These are phyloP conservation scores for Pristis pectinata DNA, from an alignment of 2,797 vertebrate genomes.

Conservation along the genomic window DNA sequence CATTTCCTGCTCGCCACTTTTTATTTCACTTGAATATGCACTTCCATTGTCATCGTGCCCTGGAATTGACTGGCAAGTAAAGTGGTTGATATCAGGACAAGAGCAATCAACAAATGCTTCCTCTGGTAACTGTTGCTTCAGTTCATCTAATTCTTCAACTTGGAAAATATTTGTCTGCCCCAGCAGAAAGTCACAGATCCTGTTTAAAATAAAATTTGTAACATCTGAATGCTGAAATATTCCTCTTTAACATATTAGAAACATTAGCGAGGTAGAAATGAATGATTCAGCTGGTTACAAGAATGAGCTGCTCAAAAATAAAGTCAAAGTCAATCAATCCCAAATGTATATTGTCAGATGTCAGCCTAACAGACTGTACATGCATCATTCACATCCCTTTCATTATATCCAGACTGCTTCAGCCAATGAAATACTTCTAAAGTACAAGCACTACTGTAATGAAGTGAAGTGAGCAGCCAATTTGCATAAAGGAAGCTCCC, in stretches of 20 bases:
- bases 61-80: slow-evolving; percentile 58
- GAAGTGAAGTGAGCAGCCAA: no score
- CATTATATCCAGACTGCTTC: no score
- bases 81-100: slow-evolving; percentile 70
- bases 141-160: slow-evolving; percentile 81
- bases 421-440: no score
- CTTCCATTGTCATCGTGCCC: slow-evolving; percentile 53
- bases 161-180: slow-evolving; percentile 88
- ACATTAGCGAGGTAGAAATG: not conserved
- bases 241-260: slow-evolving; percentile 42
- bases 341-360: no score
- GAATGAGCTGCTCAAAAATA: not conserved
- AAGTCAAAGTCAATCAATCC: not conserved
- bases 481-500: no score
- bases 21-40: slow-evolving; percentile 50
- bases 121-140: slow-evolving; percentile 77
- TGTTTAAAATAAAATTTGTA: slow-evolving; percentile 49
- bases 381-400: no score
- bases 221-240: slow-evolving; percentile 40
- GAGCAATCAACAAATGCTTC: slow-evolving; percentile 69
- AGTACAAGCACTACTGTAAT: no score
- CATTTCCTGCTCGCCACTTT: slow-evolving; percentile 45
- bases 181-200: slow-evolving; percentile 80
- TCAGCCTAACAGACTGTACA: no score
- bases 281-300: not conserved